Evolutionary conservation across 2,888 invertebrate species (phyloP), one percentile per base, ranked within the genome.

Genomic region (Asteroscopus sphinx): DNA sequence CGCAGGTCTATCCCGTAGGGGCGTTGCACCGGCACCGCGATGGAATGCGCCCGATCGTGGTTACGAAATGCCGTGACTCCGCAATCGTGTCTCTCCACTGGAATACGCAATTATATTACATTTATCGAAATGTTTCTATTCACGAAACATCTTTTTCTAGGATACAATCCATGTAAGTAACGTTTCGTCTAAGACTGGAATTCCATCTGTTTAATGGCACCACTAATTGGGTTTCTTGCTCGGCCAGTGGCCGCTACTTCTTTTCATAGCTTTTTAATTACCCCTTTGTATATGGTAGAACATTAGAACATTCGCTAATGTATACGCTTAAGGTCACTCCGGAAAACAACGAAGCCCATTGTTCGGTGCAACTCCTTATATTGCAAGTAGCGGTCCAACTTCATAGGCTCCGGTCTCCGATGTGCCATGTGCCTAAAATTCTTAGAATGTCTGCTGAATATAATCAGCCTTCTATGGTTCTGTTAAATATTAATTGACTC

Each of bases 191-290:
- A 30, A 15, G 8, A 60, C 63, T 60, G 49, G 48, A 75, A 79
- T 75, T 77, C 60, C 56, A 67, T 67, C 59, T 52, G 46, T 65
- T 73, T 81, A 77, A 83, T 81, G 75, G 69, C 55, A 64, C 71
- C 64, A 60, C 79, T 88, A 87, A 88, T 87, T 83, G 74, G 77
- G 68, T 82, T 85, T 82, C 82, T 83, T 80, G 73, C 73, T 60
- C 69, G 69, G 68, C 67, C 68, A 68, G 68, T 77, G 68, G 64
- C 65, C 41, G 30, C 54, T 62, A 68, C 61, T 79, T 67, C 79
- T 84, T 77, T 82, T 90, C 87, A 91, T 92, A 84, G 87, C 84
- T 87, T 90, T 93, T 92, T 93, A 92, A 93, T 93, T 90, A 87
- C 90, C 84, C 36, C 80, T 77, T 81, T 80, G 83, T 87, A 88